Conservation (phyloP, 92 coral and sea anemone species). For the Umimayanthus chanpuru region DNA sequence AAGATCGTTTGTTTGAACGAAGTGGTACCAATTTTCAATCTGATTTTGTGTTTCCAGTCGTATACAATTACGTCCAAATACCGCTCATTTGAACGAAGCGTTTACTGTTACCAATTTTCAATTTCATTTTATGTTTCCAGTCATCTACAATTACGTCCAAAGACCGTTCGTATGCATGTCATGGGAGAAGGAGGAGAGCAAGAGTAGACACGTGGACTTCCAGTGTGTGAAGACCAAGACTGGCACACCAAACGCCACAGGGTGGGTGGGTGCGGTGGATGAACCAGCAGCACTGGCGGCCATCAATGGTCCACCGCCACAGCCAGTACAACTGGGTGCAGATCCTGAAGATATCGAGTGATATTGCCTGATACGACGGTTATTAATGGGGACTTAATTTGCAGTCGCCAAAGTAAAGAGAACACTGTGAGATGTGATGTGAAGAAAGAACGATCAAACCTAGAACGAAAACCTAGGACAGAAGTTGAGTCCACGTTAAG, state of each 20-base stretch:
- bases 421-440: neutral
- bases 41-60: slow-evolving; percentile 54
- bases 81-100: slow-evolving; percentile 41
- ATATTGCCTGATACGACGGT: slow-evolving; percentile 7
- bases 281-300: slow-evolving; percentile 99
- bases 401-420: neutral
- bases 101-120: neutral
- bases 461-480: neutral
- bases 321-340: slow-evolving; percentile 94
- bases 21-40: too few species aligned
- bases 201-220: slow-evolving; percentile 99
- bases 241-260: slow-evolving; percentile 75
- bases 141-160: slow-evolving; percentile 96
- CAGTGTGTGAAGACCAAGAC: slow-evolving; percentile 98
- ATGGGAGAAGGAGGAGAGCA: slow-evolving; percentile 99
- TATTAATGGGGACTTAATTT: neutral
- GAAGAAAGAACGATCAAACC: neutral
- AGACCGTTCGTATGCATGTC: slow-evolving; percentile 99
- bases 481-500: neutral
- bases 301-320: slow-evolving; percentile 88
- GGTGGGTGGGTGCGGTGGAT: slow-evolving; percentile 95
- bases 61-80: slow-evolving; percentile 94
- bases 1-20: slow-evolving; percentile 77
- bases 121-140: slow-evolving; percentile 44
- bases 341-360: slow-evolving; percentile 91